Base-by-base conservation (phyloP, 2,888 invertebrate genomes). In the Slavum lentiscoides region DNA sequence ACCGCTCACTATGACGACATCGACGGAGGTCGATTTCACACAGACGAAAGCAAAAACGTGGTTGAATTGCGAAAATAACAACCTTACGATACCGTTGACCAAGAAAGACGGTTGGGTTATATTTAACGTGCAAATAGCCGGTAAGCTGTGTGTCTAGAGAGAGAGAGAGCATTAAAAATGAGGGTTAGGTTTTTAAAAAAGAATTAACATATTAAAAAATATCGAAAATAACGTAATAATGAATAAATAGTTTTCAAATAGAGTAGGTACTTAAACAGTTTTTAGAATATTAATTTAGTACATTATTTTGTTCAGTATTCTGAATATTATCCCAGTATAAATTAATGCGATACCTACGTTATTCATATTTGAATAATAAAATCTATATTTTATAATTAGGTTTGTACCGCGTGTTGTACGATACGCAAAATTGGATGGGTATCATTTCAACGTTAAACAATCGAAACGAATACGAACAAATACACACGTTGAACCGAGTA, bases 401-500 rank as follows among this genome's bases (percentile, higher is more conserved):
- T 82, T 91, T 89, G 85, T 93, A 91, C 87, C 88, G 92, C 84
- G 90, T 92, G 6, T 91, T 92, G 85, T 94, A 94, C 84, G 93
- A 94, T 68, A 83, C 84, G 0, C 85, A 85, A 0, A 93, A 93
- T 85, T 94, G 93, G 93, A 85, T 87, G 0, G 87, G 89, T 0
- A 85, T 93, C 6, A 86, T 87, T 0, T 83, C 84, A 0, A 89
- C 87, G 8, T 85, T 92, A 67, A 84, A 85, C 17, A 75, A 83
- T 73, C 84, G 83, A 0, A 86, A 89, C 1, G 86, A 88, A 82
- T 87, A 88, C 70, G 53, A 68, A 0, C 84, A 84, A 0, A 91
- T 93, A 67, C 90, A 92, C 19, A 87, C 89, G 5, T 87, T 93
- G 81, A 95, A 93, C 84, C 88, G 96, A 55, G 95, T 94, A 0